Evolutionary conservation across 2,113 vertebrate species (phyloP), one percentile per base, ranked within the genome.

Genomic region (Pampusana beccarii): DNA sequence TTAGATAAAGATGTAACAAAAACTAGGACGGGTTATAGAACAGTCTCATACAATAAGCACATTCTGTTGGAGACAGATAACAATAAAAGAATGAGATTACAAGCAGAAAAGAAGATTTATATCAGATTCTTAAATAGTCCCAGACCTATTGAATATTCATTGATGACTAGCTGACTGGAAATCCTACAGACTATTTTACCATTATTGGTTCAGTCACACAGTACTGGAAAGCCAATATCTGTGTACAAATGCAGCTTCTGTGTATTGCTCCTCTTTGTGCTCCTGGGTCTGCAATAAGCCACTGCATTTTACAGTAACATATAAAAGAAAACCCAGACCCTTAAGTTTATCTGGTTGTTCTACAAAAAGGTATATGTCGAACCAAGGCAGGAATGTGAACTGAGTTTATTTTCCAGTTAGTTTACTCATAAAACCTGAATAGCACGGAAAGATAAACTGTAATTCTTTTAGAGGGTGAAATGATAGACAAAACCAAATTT

Each of bases 141-240:
- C 44, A 29, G 21, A 85, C 7, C 19, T 66, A 33, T 16, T 2
- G 4, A 90, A 86, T 77, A 54, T 31, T 56, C 19, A 73, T 75
- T 58, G 60, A 80, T 86, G 58, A 40, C 29, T n/a, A 16, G 17
- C 83, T 64, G 79, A 46, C 64, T 83, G 56, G 46, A 94, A 85
- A 92, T 50, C 17, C 48, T 61, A 50, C 7, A 54, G 44, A 8
- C 15, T 61, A 10, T 72, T 90, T 79, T 80, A n/a, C 61, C 36
- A 58, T 5, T 36, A 10, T 33, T 44, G 4, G 19, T 84, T 88
- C 34, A 67, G 13, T 23, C 0, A 0, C 56, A 42, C 10, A 18
- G 28, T 54, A 44, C 34, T 31, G 26, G 28, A 87, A 84, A 89
- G 24, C 15, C 28, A 60, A n/a, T 80, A 80, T 90, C 36, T 74